phyloP scores from a whole-genome alignment of 2,888 invertebrate genomes.

The Epistrophe grossulariae region DNA sequence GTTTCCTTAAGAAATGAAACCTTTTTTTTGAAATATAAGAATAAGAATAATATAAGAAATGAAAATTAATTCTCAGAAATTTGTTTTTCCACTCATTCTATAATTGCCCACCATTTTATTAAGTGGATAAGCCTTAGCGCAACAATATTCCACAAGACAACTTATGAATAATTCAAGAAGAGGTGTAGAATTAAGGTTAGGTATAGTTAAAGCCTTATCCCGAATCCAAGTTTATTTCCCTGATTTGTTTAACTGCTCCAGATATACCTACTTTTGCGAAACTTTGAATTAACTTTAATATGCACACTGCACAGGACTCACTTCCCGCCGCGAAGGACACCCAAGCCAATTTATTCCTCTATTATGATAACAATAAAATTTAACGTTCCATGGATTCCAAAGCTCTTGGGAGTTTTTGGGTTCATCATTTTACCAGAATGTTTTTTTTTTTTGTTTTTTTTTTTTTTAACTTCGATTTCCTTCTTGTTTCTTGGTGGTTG shows the following conservation, averaged over 20 bases:
- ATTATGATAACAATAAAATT: conserved; percentile 64
- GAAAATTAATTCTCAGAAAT: not conserved
- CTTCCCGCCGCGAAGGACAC: not conserved
- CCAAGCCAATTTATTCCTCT: conserved; percentile 45
- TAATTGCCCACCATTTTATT: conserved; percentile 2
- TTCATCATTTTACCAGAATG: conserved; percentile 32
- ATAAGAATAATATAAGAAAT: no score
- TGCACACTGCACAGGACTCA: conserved; percentile 16
- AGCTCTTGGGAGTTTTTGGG: conserved; percentile 34
- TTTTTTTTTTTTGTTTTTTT: not conserved
- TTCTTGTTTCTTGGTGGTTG: not conserved
- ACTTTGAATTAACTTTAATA: conserved; percentile 51
- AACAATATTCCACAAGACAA: not conserved
- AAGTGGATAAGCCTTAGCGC: not conserved
- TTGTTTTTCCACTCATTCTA: conserved; percentile 3
- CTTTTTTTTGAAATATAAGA: no score
- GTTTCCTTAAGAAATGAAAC: no score
- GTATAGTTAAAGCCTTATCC: not conserved
- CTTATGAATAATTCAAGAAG: conserved; percentile 31
- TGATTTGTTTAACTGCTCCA: conserved; percentile 15
- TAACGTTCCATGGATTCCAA: conserved; percentile 34
- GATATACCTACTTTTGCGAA: conserved; percentile 36
- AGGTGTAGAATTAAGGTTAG: not conserved
- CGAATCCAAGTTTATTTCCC: not conserved
- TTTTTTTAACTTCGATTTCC: conserved; percentile 6